These are phyloP conservation scores for Podargus strigoides DNA, from an alignment of 2,797 vertebrate genomes.

Conservation along the genomic window DNA sequence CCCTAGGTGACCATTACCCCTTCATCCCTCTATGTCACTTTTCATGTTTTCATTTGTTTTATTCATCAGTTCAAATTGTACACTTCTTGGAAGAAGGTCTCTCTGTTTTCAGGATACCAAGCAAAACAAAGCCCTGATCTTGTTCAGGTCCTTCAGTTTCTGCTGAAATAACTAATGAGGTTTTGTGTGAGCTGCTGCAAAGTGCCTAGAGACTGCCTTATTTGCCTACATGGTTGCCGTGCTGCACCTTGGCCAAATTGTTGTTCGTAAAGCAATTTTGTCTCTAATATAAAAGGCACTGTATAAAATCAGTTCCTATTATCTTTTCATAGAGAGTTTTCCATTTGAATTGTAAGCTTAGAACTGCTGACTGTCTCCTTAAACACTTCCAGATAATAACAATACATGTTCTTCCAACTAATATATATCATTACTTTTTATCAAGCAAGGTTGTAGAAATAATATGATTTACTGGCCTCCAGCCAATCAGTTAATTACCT, in stretches of 20 bases:
- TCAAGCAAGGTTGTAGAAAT: not conserved
- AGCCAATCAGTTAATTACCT: slow-evolving; percentile 50
- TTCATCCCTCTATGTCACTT: not conserved
- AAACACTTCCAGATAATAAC: not conserved
- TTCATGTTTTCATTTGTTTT: not conserved
- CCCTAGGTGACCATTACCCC: not conserved
- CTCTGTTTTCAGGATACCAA: not conserved
- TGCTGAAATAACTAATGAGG: not conserved
- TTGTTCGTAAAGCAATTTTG: slow-evolving; percentile 32
- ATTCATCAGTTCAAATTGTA: not conserved
- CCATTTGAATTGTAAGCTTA: not conserved
- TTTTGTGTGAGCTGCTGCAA: not conserved
- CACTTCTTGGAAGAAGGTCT: not conserved
- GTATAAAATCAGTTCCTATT: slow-evolving; percentile 25
- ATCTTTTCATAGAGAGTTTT: slow-evolving; percentile 8
- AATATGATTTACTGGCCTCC: slow-evolving; percentile 28
- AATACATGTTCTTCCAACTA: slow-evolving; percentile 1
- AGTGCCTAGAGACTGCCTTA: not conserved
- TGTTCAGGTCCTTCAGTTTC: not conserved
- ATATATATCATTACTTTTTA: slow-evolving; percentile 13
- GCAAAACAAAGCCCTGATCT: not conserved
- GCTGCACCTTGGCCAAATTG: not conserved
- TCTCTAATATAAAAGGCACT: not conserved
- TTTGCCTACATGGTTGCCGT: not conserved
- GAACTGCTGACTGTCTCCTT: slow-evolving; percentile 9